A percentile compares a stretch with the other conserved stretches of the same genome.
Evolutionary conservation across 92 coral and sea anemone genomes (phyloP).

Genomic region (Muricea muricata): DNA sequence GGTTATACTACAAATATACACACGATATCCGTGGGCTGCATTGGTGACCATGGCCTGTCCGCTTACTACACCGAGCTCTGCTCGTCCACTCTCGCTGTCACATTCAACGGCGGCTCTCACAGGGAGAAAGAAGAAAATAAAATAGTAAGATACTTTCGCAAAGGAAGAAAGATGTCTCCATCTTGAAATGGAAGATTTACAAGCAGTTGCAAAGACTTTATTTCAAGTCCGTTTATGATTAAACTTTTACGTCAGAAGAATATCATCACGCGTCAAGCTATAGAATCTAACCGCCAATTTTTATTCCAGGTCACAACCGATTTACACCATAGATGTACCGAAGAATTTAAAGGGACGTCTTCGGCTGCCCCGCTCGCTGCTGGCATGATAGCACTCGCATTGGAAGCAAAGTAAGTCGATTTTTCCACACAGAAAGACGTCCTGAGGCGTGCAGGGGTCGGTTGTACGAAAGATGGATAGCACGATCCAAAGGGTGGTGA

Average conservation of each 20-base stretch:
- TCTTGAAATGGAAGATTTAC: too few relatives aligned
- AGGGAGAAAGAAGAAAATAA: slow-evolving; percentile 91
- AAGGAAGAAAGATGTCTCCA: too few relatives aligned
- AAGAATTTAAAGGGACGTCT: slow-evolving; percentile 96
- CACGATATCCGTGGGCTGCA: slow-evolving; percentile 87
- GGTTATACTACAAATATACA: slow-evolving; percentile 90
- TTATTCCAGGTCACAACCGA: slow-evolving; percentile 85
- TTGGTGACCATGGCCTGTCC: slow-evolving; percentile 91
- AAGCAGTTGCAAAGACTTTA: too few relatives aligned
- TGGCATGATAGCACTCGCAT: slow-evolving; percentile 92
- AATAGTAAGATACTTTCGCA: slow-evolving; percentile 64
- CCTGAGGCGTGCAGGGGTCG: too few relatives aligned
- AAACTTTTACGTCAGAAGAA: too few relatives aligned
- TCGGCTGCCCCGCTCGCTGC: slow-evolving; percentile 99
- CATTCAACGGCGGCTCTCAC: slow-evolving; percentile 93
- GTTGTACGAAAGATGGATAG: too few relatives aligned
- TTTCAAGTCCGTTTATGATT: too few relatives aligned
- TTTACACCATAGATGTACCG: slow-evolving; percentile 94
- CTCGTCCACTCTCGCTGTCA: slow-evolving; percentile 91
- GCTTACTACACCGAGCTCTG: slow-evolving; percentile 95
- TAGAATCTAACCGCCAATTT: not conserved
- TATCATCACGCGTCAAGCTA: too few relatives aligned
- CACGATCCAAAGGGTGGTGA: too few relatives aligned
- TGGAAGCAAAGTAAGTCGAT: slow-evolving; percentile 86
- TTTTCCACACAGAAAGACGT: too few relatives aligned